phyloP scores from a whole-genome alignment of 2,113 vertebrate species.

The Papio anubis region DNA sequence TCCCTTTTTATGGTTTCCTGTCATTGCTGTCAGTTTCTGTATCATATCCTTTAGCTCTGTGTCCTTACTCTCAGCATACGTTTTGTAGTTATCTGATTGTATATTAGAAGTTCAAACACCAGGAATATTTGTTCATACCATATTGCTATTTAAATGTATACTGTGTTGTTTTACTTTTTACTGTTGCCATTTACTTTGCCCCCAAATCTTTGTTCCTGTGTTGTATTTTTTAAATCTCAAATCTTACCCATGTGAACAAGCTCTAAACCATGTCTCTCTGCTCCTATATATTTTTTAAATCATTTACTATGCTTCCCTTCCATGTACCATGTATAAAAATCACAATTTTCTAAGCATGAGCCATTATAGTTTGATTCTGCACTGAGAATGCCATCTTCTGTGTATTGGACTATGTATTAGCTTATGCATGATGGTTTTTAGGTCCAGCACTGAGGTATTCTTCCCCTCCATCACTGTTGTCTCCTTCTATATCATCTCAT shows the following conservation, averaged over 20 bases:
- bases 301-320: neutral
- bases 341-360: neutral
- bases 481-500: neutral
- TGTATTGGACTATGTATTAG: neutral
- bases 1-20: neutral
- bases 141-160: slow-evolving; percentile 7
- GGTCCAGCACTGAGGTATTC: neutral
- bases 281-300: slow-evolving; percentile 6
- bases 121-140: neutral
- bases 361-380: neutral
- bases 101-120: neutral
- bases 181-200: neutral
- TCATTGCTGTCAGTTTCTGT: neutral
- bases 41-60: neutral
- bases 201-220: neutral
- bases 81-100: neutral
- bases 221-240: neutral
- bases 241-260: neutral
- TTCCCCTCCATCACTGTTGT: neutral
- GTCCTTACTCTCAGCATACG: neutral
- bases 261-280: neutral
- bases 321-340: neutral
- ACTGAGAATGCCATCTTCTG: neutral
- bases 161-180: neutral
- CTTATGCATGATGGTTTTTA: neutral